Evolutionary conservation across 2,797 vertebrate genomes (phyloP), one percentile per base, ranked within the genome.

Genomic region (Valencia hispanica): DNA sequence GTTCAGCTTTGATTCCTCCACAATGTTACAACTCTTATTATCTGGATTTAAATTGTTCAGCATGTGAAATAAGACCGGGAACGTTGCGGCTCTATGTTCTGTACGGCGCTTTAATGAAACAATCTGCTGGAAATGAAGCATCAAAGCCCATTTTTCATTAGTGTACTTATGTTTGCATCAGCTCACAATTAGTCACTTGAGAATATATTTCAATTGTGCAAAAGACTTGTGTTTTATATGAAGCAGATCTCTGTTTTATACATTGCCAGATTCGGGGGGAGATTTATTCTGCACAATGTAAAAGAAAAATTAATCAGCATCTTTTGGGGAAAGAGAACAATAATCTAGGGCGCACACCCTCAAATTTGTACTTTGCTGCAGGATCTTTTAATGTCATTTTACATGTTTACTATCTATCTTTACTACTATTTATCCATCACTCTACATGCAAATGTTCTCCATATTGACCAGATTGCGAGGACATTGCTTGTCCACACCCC

Each of bases 101-200:
- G 43, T 34, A 71, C 48, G 61, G 61, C 9, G 61, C 20, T 70
- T 78, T 78, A 50, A 63, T 27, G 75, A 14, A 43, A 51, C 53
- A 69, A 63, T 71, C 47, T 51, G 34, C 48, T 74, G 41, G 5
- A 83, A 74, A 79, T 73, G 15, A 70, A 34, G 75, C 41, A 73
- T 74, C 61, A 68, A 25, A 74, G 34, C 75, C 63, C 45, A 70
- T 81, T 36, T 83, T 76, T 70, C 77, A 77, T 86, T n/a, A 68
- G 32, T 30, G 18, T 27, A 10, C 70, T 5, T 2, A 72, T 30
- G 66, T 48, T 14, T 11, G 34, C 65, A 69, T 73, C 53, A 66
- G 47, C 48, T 79, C 22, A 70, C 55, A 18, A 36, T 70, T 45
- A 53, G 45, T 36, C 57, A 22, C 57, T 22, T 69, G 7, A 70